These are phyloP conservation scores for Cynodonichthys magdalenae DNA, from an alignment of 2,797 vertebrate genomes.

Conservation along the genomic window DNA sequence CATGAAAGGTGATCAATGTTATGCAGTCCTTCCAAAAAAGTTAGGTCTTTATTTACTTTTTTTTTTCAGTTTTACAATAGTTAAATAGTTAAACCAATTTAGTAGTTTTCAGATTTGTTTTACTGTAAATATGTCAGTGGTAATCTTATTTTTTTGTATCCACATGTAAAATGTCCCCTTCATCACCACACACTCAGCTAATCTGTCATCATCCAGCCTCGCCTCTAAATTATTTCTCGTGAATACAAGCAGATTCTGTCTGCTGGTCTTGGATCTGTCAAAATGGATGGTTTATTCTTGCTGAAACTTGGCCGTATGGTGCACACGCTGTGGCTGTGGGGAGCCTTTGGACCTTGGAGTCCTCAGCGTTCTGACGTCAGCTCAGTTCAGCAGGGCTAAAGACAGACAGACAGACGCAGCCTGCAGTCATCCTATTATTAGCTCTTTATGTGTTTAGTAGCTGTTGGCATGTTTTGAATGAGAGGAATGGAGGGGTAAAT, in stretches of 20 bases:
- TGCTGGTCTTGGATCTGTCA: not conserved
- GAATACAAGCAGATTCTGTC: slow-evolving; percentile 13
- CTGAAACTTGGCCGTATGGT: slow-evolving; percentile 4
- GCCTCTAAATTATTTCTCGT: not conserved
- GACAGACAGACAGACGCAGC: slow-evolving; percentile 46
- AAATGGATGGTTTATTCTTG: no score
- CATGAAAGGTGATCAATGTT: no score
- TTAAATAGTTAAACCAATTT: no score
- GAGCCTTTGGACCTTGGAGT: slow-evolving; percentile 3
- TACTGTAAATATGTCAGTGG: no score
- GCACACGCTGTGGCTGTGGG: slow-evolving; percentile 16
- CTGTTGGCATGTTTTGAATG: slow-evolving; percentile 30
- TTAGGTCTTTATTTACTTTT: no score
- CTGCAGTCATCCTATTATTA: slow-evolving; percentile 52
- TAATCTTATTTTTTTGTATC: no score
- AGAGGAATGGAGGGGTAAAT: slow-evolving; percentile 19
- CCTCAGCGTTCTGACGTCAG: slow-evolving; percentile 37
- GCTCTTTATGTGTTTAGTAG: slow-evolving; percentile 37
- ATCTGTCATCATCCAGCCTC: slow-evolving; percentile 11
- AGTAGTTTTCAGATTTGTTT: no score
- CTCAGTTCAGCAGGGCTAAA: slow-evolving; percentile 45
- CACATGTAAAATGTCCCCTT: slow-evolving; percentile 5
- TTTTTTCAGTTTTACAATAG: no score
- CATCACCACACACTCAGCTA: slow-evolving; percentile 12
- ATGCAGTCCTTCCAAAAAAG: no score